Evolutionary conservation across 2,888 invertebrate species (phyloP).

Genomic region (Diaphora mendica): DNA sequence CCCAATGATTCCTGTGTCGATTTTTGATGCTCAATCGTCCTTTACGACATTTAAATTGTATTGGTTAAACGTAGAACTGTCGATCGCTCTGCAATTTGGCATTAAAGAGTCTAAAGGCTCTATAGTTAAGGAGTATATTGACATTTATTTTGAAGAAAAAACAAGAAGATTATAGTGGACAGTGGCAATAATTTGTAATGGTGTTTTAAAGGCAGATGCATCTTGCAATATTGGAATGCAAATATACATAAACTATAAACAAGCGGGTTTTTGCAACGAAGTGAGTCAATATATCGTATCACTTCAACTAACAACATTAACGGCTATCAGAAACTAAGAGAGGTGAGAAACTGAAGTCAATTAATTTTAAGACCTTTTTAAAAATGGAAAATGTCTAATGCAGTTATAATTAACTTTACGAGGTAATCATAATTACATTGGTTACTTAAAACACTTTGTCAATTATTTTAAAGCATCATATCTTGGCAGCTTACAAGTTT

Average conservation of each 20-base stretch:
- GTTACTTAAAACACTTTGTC: slow-evolving; percentile 5
- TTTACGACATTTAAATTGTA: slow-evolving; percentile 81
- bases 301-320: slow-evolving; percentile 13
- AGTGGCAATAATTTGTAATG: slow-evolving; percentile 43
- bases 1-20: slow-evolving; percentile 67
- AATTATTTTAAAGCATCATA: neutral
- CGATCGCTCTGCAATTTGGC: slow-evolving; percentile 59
- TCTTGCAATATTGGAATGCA: slow-evolving; percentile 41
- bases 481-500: neutral
- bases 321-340: slow-evolving; percentile 17
- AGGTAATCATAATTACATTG: slow-evolving; percentile 26
- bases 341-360: slow-evolving; percentile 17
- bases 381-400: neutral
- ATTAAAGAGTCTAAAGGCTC: slow-evolving; percentile 58
- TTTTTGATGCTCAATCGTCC: slow-evolving; percentile 58
- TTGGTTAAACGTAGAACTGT: slow-evolving; percentile 52
- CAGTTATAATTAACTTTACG: slow-evolving; percentile 23
- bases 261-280: slow-evolving; percentile 8
- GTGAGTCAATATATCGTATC: slow-evolving; percentile 4
- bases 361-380: slow-evolving; percentile 21
- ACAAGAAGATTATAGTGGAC: slow-evolving; percentile 32
- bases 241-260: slow-evolving; percentile 25
- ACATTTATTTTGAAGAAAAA: slow-evolving; percentile 41
- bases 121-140: slow-evolving; percentile 59
- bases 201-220: slow-evolving; percentile 46